phyloP scores from a whole-genome alignment of 2,113 vertebrate species.

The Peucedramus taeniatus region DNA sequence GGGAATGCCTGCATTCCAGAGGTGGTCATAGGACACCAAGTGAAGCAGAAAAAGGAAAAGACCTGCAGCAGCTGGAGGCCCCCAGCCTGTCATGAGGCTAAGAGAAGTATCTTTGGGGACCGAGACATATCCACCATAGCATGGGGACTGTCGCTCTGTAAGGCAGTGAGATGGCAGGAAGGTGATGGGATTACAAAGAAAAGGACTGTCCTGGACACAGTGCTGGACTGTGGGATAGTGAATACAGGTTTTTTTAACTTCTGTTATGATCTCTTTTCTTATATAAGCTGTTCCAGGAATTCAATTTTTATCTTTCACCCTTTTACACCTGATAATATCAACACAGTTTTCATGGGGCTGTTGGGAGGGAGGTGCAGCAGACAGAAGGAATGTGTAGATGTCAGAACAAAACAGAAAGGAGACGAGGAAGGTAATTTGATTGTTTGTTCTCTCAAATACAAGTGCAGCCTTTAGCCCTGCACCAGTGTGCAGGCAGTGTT shows the following conservation, averaged over 20 bases:
- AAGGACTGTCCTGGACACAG: background rate
- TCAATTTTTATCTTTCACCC: background rate
- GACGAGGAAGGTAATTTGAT: background rate
- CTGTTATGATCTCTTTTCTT: background rate
- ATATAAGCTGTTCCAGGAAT: background rate
- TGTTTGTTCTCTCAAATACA: background rate
- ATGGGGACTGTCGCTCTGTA: rapidly evolving
- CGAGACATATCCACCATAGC: background rate
- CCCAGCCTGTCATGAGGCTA: background rate
- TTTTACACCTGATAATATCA: background rate
- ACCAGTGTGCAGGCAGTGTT: rapidly evolving
- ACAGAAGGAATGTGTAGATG: background rate
- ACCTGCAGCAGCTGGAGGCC: background rate
- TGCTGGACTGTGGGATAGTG: background rate
- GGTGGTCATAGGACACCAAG: background rate
- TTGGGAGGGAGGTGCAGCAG: background rate
- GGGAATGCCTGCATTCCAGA: background rate
- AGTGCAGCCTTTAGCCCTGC: background rate
- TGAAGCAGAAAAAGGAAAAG: background rate
- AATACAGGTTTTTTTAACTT: background rate
- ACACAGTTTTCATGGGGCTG: background rate
- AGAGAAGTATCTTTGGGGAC: background rate
- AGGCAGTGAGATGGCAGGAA: background rate
- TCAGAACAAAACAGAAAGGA: background rate
- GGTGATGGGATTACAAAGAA: background rate